These are phyloP conservation scores for Masnerella sp. DNA, from an alignment of 2,888 invertebrate species.

Conservation along the genomic window DNA sequence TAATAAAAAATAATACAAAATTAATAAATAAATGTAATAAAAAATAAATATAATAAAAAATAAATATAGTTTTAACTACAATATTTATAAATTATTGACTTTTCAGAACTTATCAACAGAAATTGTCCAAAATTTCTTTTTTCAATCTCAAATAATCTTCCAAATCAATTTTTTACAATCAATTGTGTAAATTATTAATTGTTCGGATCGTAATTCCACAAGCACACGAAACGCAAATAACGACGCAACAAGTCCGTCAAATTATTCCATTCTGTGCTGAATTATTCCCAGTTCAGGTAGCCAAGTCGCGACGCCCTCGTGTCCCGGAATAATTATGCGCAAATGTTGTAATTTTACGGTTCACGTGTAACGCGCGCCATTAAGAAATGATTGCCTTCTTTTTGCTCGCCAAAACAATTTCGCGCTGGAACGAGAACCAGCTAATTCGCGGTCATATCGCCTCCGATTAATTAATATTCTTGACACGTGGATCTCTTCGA, in stretches of 20 bases:
- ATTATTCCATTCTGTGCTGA: conserved; percentile 32
- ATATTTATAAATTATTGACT: no score
- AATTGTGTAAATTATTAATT: no score
- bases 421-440: neutral
- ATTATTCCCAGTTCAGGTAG: conserved; percentile 21
- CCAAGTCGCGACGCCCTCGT: conserved; percentile 15
- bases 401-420: neutral
- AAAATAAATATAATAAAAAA: no score
- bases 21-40: no score
- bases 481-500: neutral
- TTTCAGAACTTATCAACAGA: no score
- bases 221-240: conserved; percentile 13
- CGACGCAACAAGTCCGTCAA: conserved; percentile 28
- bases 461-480: neutral
- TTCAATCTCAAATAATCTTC: no score
- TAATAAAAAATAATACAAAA: no score
- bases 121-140: no score
- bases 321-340: conserved; percentile 9
- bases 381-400: conserved; percentile 7
- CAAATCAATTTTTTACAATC: no score
- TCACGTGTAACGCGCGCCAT: conserved; percentile 6
- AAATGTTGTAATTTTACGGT: conserved; percentile 26
- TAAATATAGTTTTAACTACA: no score
- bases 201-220: neutral
- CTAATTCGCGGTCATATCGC: no score